Percentiles rank a stretch among this genome's conserved stretches.
phyloP scores from a whole-genome alignment of 2,113 vertebrate species.

The Centropus unirufus region DNA sequence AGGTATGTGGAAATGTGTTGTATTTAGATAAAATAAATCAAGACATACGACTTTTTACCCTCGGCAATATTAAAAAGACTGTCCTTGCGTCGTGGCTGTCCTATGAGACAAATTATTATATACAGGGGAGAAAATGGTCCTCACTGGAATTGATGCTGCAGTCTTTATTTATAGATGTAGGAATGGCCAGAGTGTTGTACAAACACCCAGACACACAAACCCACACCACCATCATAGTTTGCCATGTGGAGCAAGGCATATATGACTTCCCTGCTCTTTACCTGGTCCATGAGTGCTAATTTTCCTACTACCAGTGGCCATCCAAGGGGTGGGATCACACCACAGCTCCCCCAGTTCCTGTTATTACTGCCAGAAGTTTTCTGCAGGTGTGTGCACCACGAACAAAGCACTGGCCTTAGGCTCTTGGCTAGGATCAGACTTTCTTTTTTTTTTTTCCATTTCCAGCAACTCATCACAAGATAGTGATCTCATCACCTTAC shows the following conservation, averaged over 20 bases:
- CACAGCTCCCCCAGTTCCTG: not conserved
- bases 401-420: not conserved
- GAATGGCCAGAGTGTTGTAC: not conserved
- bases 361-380: conserved; percentile 8
- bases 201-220: not conserved
- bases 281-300: not conserved
- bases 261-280: not conserved
- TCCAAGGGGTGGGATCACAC: not conserved
- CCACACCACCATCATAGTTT: not conserved
- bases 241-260: not conserved
- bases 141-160: not conserved
- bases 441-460: not conserved
- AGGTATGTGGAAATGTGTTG: not conserved
- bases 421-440: not conserved
- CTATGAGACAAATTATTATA: not conserved
- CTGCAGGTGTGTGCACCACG: not conserved
- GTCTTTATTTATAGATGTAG: not conserved
- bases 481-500: conserved; percentile 28
- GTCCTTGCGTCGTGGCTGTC: not conserved
- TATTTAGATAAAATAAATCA: not conserved
- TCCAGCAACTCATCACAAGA: not conserved
- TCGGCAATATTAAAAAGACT: not conserved
- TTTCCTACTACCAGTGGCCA: not conserved
- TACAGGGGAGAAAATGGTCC: not conserved
- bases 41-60: not conserved